Base-by-base conservation (phyloP, 1,140 invertebrate species). In the Heterodera carotae region DNA sequence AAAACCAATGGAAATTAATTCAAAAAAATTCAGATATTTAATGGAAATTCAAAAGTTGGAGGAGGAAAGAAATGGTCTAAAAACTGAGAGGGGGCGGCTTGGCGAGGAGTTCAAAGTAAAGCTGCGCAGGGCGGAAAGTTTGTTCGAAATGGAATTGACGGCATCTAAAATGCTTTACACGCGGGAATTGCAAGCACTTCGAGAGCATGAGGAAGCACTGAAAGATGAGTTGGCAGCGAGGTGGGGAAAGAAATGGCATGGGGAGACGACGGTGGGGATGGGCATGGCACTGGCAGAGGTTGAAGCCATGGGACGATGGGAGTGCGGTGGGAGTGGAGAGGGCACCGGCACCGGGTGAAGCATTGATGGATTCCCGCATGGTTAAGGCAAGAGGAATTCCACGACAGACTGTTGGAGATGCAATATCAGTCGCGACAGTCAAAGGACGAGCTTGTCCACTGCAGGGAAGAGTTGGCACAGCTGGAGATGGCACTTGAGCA, bases 91-190 rank as follows among this genome's bases (percentile, higher is more conserved):
- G 69, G 85, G 88, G 60, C 59, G 81, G 29, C 76, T 86, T 8
- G 86, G 83, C 25, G 85, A 86, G 76, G 85, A 84, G 12, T 86
- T 86, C 72, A 85, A 86, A 72, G 82, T 80, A 80, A 88, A 86
- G 69, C 71, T 86, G 31, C 48, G 85, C 69, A 67, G 85, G 60
- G 85, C 85, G 25, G 85, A 86, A 74, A 85, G 81, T 56, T 53
- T 78, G 25, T 78, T 69, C 69, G 77, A 76, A 66, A 86, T 84
- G 29, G 84, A 85, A 78, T 56, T 85, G 48, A 83, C 81, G 31
- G 84, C 86, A 12, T 83, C 85, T 10, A 86, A 88, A 77, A 80
- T 84, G 81, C 76, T 86, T 22, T 86, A 86, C 68, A 78, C 76
- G 27, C 83, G 78, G 67, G 85, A 86, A 60, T 69, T 86, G 36